Evolutionary conservation across 2,797 vertebrate genomes (phyloP), one percentile per base, ranked within the genome.

Genomic region (Alcedo quadribrachys): DNA sequence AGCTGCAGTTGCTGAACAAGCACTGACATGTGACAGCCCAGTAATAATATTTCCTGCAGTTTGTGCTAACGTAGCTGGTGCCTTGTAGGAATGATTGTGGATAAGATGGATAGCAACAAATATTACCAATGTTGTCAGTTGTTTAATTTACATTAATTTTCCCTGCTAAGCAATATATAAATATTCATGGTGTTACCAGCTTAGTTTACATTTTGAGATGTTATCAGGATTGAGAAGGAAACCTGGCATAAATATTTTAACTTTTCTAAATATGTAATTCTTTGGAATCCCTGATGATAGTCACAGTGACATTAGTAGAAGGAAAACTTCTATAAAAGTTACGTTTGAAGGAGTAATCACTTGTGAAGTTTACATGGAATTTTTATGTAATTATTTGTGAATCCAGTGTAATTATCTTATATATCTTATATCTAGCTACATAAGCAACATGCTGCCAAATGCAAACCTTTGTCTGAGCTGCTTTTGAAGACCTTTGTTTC

Each of bases 141-240:
- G 62, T 70, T 94, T 89, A 76, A 89, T 94, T 95, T 90, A 32
- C 42, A 46, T 89, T 79, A 40, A 57, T 92, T 95, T 91, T 61
- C 45, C 67, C 69, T 11, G 33, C 40, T 87, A 70, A 96, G 66
- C 50, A 81, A 80, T 66, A 68, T 71, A 87, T 94, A 74, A 93
- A 91, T 95, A 95, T 95, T 93, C 83, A 91, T 81, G 9, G 18
- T 63, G 35, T 57, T 84, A 65, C 48, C 60, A 50, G 69, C 84
- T 85, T 66, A 53, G 60, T 87, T 95, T 83, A 45, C 51, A 35
- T 89, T 90, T 83, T 70, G 76, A 89, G 89, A 81, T 83, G 62
- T 85, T 93, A 92, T 9, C 60, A 85, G 58, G 89, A 62, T 82
- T 78, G 58, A 78, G 83, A 82, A 48, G 60, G 71, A 92, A 77